Evolutionary conservation across 2,888 invertebrate genomes (phyloP), one percentile per base, ranked within the genome.

Genomic region (Parnassius apollo): DNA sequence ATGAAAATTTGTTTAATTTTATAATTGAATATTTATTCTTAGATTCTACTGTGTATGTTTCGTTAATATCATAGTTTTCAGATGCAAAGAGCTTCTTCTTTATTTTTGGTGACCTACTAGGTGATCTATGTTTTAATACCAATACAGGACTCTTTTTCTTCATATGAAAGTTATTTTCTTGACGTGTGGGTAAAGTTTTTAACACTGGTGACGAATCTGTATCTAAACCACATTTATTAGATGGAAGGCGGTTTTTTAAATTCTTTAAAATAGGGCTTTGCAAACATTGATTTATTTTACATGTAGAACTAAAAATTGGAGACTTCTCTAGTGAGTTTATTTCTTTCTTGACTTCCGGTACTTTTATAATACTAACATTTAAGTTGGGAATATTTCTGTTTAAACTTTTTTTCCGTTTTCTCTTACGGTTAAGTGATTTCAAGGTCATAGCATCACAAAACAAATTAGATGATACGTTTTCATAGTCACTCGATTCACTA

Each of bases 401-500:
- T 1, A 55, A 59, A 57, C 80, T 88, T 68, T 73, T 78, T 69
- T 76, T 86, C 11, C 84, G 82, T 78, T 88, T 90, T 71, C 86
- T 78, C 64, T 87, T 88, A 13, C 72, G 72, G 48, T 61, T 56
- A 46, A 70, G 76, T 65, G 12, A 69, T 59, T 59, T 71, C n/a
- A 55, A 42, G 35, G 57, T 49, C 10, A 22, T 13, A 2, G 22
- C 4, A 22, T 18, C 12, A 18, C 12, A 2, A 42, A 2, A 2
- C 4, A 48, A 13, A 49, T 54, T 71, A 50, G 65, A 63, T 10
- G 70, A 62, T 10, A 67, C 59, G 60, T 81, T 78, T 70, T 89
- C 89, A 59, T 77, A 78, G 44, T 88, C 91, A 68, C 88, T 88
- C 0, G 86, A 83, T 22, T 86, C 84, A 66, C 87, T 88, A 2